Base-by-base conservation (phyloP, 2,113 vertebrate genomes). In the Cyanoramphus novaezelandiae region DNA sequence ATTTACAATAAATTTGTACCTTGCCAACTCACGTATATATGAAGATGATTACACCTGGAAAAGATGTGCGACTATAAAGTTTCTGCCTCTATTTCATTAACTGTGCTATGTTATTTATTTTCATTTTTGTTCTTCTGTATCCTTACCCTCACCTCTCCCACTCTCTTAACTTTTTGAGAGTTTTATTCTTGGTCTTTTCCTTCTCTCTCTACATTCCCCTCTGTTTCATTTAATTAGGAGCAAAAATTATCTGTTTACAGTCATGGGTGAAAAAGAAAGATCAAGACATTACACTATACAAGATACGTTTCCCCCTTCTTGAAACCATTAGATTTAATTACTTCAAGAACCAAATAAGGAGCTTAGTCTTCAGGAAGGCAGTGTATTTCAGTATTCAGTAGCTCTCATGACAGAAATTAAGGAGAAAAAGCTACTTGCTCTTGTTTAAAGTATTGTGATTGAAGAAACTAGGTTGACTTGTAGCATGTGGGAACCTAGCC, bases 1-100 rank as follows among this genome's bases (percentile, higher is more conserved):
- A 96, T 65, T 97, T 96, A 87, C 70, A 96, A 86, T 92, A 85
- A 95, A 94, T 96, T 93, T 92, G 82, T 95, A 83, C 74, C 65
- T 95, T 92, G 55, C 77, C 47, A 93, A 82, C 59, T 96, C 84
- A 88, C 52, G 62, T 92, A 71, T 92, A 67, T 83, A 93, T 44
- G 92, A 92, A 95, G 70, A 86, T 92, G 82, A 92, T 95, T 86
- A 90, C n/a, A 50, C 77, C 60, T 7, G 3, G 63, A 92, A 91
- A 91, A 95, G 62, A 82, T 28, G 10, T 35, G 9, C 16, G 1
- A 11, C 68, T 87, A 52, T 60, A 12, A 88, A 63, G 44, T 55
- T 92, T 83, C 80, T 67, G 35, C 39, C 44, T 74, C 28, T 86
- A 37, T 69, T 93, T 86, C 57, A 82, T 17, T 75, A 47, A 39